Percentiles rank a stretch among this genome's conserved stretches.
Conservation (phyloP, 2,113 vertebrate genomes). For the Prochilodus magdalenae region DNA sequence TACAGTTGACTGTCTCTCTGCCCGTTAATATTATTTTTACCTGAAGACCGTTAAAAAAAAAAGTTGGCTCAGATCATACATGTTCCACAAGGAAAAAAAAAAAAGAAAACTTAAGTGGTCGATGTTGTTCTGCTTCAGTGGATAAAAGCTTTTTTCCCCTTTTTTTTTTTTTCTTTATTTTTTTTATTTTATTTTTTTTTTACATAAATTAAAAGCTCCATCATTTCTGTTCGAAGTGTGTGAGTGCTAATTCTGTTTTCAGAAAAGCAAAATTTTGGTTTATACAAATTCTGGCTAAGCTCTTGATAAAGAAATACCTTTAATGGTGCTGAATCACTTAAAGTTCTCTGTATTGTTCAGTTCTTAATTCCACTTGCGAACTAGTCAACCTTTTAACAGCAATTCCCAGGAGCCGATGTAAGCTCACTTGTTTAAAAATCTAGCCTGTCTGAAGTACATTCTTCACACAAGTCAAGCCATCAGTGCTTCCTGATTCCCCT, state of each 20-base stretch:
- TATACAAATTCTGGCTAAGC: no score
- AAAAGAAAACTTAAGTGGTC: constrained; percentile 70
- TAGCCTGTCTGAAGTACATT: no score
- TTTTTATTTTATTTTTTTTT: not conserved
- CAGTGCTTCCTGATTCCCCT: no score
- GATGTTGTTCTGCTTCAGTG: constrained; percentile 80
- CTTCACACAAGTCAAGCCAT: no score
- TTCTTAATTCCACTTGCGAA: no score
- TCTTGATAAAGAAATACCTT: no score
- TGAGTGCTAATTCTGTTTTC: not conserved
- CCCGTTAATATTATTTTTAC: constrained; percentile 68
- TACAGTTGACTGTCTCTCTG: constrained; percentile 69
- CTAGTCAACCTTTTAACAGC: no score
- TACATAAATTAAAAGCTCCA: constrained; percentile 58
- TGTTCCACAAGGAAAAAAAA: constrained; percentile 73
- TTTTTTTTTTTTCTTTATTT: no score
- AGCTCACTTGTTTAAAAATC: no score
- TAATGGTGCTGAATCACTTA: no score
- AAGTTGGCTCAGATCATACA: constrained; percentile 72
- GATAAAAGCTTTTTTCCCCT: constrained; percentile 67
- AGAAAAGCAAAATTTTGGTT: not conserved
- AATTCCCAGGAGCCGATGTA: no score
- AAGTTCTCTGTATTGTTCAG: no score
- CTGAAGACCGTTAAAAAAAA: constrained; percentile 65
- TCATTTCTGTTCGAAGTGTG: constrained; percentile 48